Conservation (phyloP, 2,113 vertebrate genomes). For the Sigmodon hispidus region DNA sequence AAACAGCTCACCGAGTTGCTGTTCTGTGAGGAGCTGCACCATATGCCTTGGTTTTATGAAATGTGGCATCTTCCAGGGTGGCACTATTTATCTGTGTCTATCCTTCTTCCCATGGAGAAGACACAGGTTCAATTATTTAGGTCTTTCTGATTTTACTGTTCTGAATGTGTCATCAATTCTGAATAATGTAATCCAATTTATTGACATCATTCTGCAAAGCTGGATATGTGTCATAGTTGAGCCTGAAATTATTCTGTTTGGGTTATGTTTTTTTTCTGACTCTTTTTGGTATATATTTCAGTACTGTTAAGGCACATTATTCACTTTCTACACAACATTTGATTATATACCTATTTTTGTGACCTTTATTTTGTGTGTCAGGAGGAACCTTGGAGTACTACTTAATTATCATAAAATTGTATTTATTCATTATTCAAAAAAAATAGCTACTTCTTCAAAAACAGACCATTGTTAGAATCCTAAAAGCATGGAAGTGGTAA, state of each 20-base stretch:
- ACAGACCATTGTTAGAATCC: background rate
- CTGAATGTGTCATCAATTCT: background rate
- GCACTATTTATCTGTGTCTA: background rate
- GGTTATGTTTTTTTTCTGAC: background rate
- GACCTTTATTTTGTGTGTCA: background rate
- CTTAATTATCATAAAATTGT: background rate
- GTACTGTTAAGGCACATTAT: background rate
- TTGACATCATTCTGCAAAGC: constrained; percentile 22
- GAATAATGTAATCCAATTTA: background rate
- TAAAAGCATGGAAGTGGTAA: background rate
- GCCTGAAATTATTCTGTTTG: background rate
- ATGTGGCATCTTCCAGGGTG: rapidly evolving
- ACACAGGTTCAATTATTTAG: background rate
- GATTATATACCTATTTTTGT: background rate
- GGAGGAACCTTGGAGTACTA: background rate
- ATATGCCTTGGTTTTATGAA: background rate
- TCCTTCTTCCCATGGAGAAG: background rate
- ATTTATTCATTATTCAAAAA: constrained; percentile 45
- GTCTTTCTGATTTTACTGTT: background rate
- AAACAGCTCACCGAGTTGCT: background rate
- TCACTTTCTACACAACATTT: background rate
- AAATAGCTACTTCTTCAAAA: constrained; percentile 24
- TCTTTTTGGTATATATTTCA: constrained; percentile 15
- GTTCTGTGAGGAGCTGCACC: background rate
- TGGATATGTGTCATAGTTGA: background rate